Conservation (phyloP, 1,140 invertebrate species). For the Drosophila mayri region DNA sequence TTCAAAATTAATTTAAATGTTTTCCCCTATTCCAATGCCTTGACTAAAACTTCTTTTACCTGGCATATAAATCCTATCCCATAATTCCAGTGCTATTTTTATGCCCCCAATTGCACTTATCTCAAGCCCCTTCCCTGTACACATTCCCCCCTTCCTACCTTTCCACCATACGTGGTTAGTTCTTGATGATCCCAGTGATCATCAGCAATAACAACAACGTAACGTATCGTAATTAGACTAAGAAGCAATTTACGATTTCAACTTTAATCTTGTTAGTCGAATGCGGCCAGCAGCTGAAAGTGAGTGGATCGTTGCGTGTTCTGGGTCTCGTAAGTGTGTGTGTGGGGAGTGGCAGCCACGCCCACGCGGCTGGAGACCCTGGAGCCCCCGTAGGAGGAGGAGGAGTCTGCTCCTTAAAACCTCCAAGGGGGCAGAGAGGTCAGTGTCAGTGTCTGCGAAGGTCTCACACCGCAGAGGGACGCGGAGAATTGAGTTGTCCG, state of each 20-base stretch:
- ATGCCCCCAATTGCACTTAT: neutral
- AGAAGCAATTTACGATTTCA: constrained; percentile 82
- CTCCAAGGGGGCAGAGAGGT: constrained; percentile 17
- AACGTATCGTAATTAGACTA: constrained; percentile 74
- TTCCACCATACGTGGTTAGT: constrained; percentile 14
- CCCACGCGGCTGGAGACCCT: constrained; percentile 15
- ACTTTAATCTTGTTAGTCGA: constrained; percentile 81
- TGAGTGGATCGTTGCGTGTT: constrained; percentile 54
- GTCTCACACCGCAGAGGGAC: constrained; percentile 10
- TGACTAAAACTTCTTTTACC: no score
- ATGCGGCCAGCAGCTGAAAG: constrained; percentile 65
- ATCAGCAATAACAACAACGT: constrained; percentile 50
- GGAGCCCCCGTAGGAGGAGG: neutral
- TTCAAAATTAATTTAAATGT: neutral
- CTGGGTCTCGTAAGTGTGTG: constrained; percentile 29
- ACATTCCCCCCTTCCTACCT: neutral
- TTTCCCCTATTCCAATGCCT: no score
- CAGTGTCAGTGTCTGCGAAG: constrained; percentile 40
- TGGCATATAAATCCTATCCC: no score
- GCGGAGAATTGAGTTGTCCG: constrained; percentile 68
- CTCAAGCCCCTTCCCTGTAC: neutral
- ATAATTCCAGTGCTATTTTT: neutral
- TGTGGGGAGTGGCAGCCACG: constrained; percentile 39
- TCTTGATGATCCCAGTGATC: constrained; percentile 74
- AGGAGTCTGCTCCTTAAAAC: neutral